Percentiles rank a stretch among this genome's conserved stretches.
phyloP scores from a whole-genome alignment of 2,113 vertebrate species.

The Tapirus terrestris region DNA sequence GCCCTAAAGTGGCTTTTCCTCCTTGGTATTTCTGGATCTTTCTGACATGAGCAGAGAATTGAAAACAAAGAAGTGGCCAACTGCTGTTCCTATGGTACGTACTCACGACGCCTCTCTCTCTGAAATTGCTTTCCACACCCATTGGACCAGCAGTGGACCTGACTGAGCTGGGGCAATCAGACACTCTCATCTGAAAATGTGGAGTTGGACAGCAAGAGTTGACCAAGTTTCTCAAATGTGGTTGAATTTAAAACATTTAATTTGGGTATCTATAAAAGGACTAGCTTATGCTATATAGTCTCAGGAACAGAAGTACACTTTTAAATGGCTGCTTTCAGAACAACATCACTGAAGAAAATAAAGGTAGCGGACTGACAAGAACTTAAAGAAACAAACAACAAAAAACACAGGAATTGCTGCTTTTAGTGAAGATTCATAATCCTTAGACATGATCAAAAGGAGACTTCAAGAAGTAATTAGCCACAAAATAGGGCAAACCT shows the following conservation, averaged over 20 bases:
- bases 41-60: neutral
- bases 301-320: neutral
- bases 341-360: constrained; percentile 1
- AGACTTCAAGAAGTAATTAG: neutral
- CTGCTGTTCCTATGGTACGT: neutral
- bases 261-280: neutral
- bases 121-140: neutral
- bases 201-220: neutral
- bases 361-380: neutral
- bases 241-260: neutral
- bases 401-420: neutral
- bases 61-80: neutral
- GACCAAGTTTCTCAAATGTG: neutral
- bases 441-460: neutral
- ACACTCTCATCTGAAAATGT: constrained; percentile 18
- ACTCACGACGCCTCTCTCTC: neutral
- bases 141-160: neutral
- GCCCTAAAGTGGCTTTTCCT: neutral
- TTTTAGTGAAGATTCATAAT: neutral
- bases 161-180: neutral
- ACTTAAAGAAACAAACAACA: neutral
- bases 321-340: neutral
- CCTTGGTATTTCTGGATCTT: neutral
- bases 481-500: neutral
- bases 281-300: neutral